Evolutionary conservation across 2,113 vertebrate genomes (phyloP).

Genomic region (Nothobranchius furzeri): DNA sequence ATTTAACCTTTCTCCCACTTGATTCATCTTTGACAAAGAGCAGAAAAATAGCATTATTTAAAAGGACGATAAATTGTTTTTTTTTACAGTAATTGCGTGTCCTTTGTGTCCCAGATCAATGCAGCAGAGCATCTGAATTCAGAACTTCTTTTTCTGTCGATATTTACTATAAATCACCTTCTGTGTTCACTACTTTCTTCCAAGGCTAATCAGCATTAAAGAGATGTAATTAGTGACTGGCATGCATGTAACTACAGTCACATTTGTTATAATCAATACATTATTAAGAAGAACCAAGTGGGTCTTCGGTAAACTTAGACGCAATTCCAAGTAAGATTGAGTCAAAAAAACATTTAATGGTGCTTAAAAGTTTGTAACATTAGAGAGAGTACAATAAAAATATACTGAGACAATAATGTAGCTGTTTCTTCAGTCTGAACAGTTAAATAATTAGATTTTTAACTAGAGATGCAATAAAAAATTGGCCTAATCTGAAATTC

Average conservation of each 20-base stretch:
- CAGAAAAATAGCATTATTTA: slow-evolving; percentile 44
- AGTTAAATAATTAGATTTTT: no score
- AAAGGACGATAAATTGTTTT: slow-evolving; percentile 32
- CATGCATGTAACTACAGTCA: slow-evolving; percentile 17
- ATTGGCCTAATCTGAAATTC: no score
- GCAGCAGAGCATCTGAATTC: slow-evolving; percentile 32
- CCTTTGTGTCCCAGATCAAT: slow-evolving; percentile 59
- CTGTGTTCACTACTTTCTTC: slow-evolving; percentile 4
- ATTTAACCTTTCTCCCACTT: slow-evolving; percentile 35
- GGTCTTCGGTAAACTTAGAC: no score
- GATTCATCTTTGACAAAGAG: slow-evolving; percentile 34
- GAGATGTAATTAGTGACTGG: slow-evolving; percentile 8
- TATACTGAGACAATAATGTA: no score
- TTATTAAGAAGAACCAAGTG: slow-evolving; percentile 7
- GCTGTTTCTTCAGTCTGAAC: no score
- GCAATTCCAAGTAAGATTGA: no score
- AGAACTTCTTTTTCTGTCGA: slow-evolving; percentile 43
- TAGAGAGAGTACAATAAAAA: no score
- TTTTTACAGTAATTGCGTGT: slow-evolving; percentile 54
- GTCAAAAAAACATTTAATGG: no score
- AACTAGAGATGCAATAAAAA: no score
- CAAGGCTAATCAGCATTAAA: slow-evolving; percentile 24
- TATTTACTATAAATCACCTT: slow-evolving; percentile 28
- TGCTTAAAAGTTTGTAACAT: no score
- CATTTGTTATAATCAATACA: slow-evolving; percentile 28